These are phyloP conservation scores for Mormyrops attenuatus DNA, from an alignment of 2,797 vertebrate species.

Conservation along the genomic window DNA sequence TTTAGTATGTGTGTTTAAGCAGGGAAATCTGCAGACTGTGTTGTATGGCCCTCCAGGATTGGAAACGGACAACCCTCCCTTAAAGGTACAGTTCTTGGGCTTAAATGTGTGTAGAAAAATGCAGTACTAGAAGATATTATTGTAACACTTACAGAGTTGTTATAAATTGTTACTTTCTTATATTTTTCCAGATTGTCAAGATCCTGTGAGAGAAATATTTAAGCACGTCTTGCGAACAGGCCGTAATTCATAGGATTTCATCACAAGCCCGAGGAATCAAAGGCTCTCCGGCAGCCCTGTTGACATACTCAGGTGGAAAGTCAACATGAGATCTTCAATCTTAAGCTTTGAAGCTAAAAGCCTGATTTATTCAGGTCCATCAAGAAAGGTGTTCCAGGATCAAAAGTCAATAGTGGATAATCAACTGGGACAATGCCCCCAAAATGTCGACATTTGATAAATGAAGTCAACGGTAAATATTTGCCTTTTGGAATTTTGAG, in stretches of 20 bases:
- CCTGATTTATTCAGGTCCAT: not conserved
- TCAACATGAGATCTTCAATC: not conserved
- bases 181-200: not conserved
- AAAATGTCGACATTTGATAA: slow-evolving; percentile 32
- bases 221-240: not conserved
- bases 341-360: not conserved
- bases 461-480: slow-evolving; percentile 45
- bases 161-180: not conserved
- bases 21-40: not conserved
- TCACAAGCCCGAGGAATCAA: not conserved
- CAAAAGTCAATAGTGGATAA: not conserved
- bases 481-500: slow-evolving; percentile 34
- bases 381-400: not conserved
- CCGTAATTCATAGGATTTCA: not conserved
- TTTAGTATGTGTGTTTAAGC: not conserved
- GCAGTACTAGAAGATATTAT: not conserved
- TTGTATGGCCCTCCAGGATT: not conserved
- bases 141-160: not conserved
- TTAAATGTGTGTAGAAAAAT: not conserved
- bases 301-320: not conserved
- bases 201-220: not conserved
- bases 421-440: not conserved
- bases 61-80: not conserved
- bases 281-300: not conserved
- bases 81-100: not conserved